Base-by-base conservation (phyloP, 1,140 invertebrate genomes). In the Drosophila punjabiensis region DNA sequence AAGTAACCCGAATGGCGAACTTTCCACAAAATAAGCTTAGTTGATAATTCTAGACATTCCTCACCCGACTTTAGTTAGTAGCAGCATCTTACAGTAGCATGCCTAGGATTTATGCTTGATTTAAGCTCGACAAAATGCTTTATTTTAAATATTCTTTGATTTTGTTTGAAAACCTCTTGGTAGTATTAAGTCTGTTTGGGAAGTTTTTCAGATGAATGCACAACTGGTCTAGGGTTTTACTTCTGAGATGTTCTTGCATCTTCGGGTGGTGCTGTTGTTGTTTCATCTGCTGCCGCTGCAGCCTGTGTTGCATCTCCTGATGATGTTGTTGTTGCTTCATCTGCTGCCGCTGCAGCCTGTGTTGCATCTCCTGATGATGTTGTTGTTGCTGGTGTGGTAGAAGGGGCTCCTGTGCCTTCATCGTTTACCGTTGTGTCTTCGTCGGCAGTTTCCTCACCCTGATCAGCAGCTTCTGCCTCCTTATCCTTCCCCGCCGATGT, bases 1-100 rank as follows among this genome's bases (percentile, higher is more conserved):
- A 89, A 89, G 85, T 89, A 89, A 62, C 47, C 70, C 68, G 10
- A 82, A 24, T 50, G 35, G 30, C 56, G 70, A 74, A 52, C 56
- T 73, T 52, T 73, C 24, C 69, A 61, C 45, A n/a, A 52, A 52
- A 50, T 61, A 61, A 52, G 55, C 28, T 61, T 70, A 70, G 50
- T 58, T 71, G 70, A 74, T 74, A 61, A 53, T 20, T 32, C 33
- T 73, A 73, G 69, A 73, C 45, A 74, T 74, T 32, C 32, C 71
- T 16, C 55, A 62, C 55, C 55, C 68, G 43, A 61, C 11, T 32
- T 61, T 74, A 61, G 45, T 52, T 28, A 61, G 70, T 74, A 64
- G 69, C 33, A 32, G 43, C 37, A 66, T 59, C 20, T 39, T 55
- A 33, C 30, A 14, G 9, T 33, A 60, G 67, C 66, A 50, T 73